Base-by-base conservation (phyloP, 2,113 vertebrate genomes). In the Camarhynchus parvulus region DNA sequence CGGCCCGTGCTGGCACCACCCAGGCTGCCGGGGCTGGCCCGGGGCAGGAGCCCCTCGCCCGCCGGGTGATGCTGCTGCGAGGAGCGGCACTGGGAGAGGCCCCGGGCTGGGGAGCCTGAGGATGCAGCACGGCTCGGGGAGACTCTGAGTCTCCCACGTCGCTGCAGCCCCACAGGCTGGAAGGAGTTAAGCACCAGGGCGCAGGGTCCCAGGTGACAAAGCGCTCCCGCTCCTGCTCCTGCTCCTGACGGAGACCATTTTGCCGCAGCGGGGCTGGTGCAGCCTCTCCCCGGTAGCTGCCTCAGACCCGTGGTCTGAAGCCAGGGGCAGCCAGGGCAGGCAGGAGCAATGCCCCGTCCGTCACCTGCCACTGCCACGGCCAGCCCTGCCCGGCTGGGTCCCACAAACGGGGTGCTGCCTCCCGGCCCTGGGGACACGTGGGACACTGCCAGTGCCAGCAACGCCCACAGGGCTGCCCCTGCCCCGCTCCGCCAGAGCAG, bases 181-280 rank as follows among this genome's bases (percentile, higher is more conserved):
- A 88, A 90, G 93, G 91, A 79, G 93, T 89, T 82, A 86, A 95
- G 61, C 33, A 30, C 31, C 66, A 31, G 63, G 39, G 46, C 5
- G 12, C 50, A 15, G 92, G 93, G 85, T 93, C 93, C 93, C 67
- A 78, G 82, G 81, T 87, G 96, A 92, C 37, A 61, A 66, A 39
- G 53, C 18, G 22, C 83, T 95, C 83, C 78, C 41, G 87, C 69
- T 75, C 5, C 77, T 13, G 70, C 63, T 67, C 83, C 62, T 25
- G 49, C 86, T 93, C 83, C 84, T 72, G 72, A 8, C 11, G 23
- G 90, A 92, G 88, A 89, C 86, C 91, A 76, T 95, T 97, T 95
- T 97, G 96, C 95, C 66, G 90, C 96, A 96, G 88, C 87, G 84
- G 93, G 94, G 80, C 69, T 87, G 92, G 39, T 95, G 90, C 92